Evolutionary conservation across 2,113 vertebrate species (phyloP), one percentile per base, ranked within the genome.

Genomic region (Halcyon malimbica): DNA sequence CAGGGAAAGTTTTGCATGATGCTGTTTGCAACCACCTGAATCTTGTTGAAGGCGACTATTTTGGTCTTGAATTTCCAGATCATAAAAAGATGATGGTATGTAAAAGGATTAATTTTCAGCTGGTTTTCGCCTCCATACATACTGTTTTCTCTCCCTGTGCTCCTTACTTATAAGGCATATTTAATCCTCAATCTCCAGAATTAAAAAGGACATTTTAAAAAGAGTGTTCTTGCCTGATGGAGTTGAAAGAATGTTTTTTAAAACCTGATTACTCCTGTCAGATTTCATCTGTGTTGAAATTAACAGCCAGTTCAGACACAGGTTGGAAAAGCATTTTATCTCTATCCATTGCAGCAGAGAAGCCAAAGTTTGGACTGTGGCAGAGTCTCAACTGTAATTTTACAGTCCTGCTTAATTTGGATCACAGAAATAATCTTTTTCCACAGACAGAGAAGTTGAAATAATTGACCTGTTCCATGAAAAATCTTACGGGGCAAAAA

Each of bases 41-140:
- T 91, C 99, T 99, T 53, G 98, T 99, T n/a, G 99, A 99, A 96
- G 99, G 99, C 0, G 99, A 99, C 97, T 99, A 99, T 97, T 99
- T 99, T 80, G 99, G 99, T 95, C 98, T 99, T 75, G 99, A 99
- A 97, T 99, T 99, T 97, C 98, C 99, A 87, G 99, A 99, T 97
- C 99, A 99, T 96, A 99, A 98, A 83, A 99, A 99, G 96, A 99
- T 99, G 97, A 99, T 97, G 98, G 99, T 99, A 97, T 96, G 99
- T 97, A 74, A 73, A 46, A 37, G 60, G 25, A 42, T 44, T 84
- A 4, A n/a, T 65, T 81, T 77, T 84, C 64, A 14, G 16, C 46
- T 95, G 35, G 12, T 89, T 63, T 48, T 95, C n/a, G 48, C 68
- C 59, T 94, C 25, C 24, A 50, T 69, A 21, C 28, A 46, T 28